Evolutionary conservation across 2,888 invertebrate species (phyloP), one percentile per base, ranked within the genome.

Genomic region (Scelioninae gen. 2): DNA sequence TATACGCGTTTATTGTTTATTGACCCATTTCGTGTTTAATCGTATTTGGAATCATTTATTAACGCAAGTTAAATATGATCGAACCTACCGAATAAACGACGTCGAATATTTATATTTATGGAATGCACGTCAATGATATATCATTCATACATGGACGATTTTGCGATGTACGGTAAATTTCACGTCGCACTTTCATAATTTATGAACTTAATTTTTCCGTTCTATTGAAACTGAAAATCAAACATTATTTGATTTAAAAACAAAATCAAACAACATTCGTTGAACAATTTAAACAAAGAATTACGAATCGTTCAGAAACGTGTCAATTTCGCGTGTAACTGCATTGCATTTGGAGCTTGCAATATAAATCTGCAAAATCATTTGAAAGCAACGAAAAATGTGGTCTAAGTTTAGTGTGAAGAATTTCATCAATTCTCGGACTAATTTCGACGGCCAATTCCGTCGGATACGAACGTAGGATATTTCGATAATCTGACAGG

Each of bases 31-130:
- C 35, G 19, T 4, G 35, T 52, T 9, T 22, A 52, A 37, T 35
- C 52, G 35, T 10, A 52, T 37, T 11, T 35, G 19, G 13, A 35
- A 52, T 52, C 35, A 13, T 52, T 52, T 52, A 52, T 52, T 35
- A 35, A 52, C 19, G 52, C 52, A 35, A 52, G 35, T 52, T 35
- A 52, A 52, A 52, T 52, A 52, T 22, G 35, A 52, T 53, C 52
- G 10, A 22, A 1, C 13, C 52, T 25, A 15, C 37, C 37, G 52
- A 15, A 53, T 4, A 37, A 39, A 25, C 50, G 19, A 50, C 35
- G 7, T 19, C 11, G 25, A 15, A 53, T 53, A 25, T 53, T 53
- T 37, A 53, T 53, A 53, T 53, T 53, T 53, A 53, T 53, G 37
- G 37, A 37, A 37, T 37, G 39, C 11, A 53, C 15, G 22, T 53